Evolutionary conservation across 1,140 invertebrate species (phyloP).

Genomic region (Thalassaphorura encarpata): DNA sequence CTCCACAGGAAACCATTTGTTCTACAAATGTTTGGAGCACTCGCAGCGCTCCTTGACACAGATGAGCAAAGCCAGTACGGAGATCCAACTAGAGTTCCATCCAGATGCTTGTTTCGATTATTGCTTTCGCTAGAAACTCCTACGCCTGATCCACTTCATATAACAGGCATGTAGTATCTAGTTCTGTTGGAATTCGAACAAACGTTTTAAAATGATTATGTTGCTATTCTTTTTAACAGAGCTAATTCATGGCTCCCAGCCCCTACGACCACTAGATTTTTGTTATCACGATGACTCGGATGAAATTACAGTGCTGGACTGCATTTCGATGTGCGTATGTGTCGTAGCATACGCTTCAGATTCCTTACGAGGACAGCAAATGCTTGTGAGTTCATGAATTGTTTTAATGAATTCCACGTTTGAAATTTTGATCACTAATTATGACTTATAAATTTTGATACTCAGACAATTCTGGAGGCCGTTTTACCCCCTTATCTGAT

Average conservation of each 20-base stretch:
- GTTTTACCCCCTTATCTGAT: constrained; percentile 89
- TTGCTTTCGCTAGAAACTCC: constrained; percentile 82
- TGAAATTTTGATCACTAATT: too few species aligned
- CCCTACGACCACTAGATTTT: constrained; percentile 91
- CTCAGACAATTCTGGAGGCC: constrained; percentile 88
- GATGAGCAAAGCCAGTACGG: constrained; percentile 75
- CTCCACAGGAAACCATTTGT: constrained; percentile 98
- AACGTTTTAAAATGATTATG: background rate
- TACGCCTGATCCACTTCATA: constrained; percentile 85
- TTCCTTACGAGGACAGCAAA: constrained; percentile 89
- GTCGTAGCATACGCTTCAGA: constrained; percentile 96
- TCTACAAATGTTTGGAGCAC: constrained; percentile 96
- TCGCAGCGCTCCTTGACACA: constrained; percentile 89
- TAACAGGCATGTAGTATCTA: too few species aligned
- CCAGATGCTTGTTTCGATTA: constrained; percentile 81
- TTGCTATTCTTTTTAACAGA: too few species aligned
- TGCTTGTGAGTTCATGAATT: constrained; percentile 59
- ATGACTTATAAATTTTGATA: too few species aligned
- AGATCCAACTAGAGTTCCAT: constrained; percentile 55
- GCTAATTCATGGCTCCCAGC: constrained; percentile 90
- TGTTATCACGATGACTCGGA: constrained; percentile 94
- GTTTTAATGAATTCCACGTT: too few species aligned
- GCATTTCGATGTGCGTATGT: constrained; percentile 90
- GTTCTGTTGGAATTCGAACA: background rate
- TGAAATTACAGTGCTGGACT: constrained; percentile 85